These are phyloP conservation scores for Rhabditophanes sp. DNA, from an alignment of 2,888 invertebrate species.

Conservation along the genomic window DNA sequence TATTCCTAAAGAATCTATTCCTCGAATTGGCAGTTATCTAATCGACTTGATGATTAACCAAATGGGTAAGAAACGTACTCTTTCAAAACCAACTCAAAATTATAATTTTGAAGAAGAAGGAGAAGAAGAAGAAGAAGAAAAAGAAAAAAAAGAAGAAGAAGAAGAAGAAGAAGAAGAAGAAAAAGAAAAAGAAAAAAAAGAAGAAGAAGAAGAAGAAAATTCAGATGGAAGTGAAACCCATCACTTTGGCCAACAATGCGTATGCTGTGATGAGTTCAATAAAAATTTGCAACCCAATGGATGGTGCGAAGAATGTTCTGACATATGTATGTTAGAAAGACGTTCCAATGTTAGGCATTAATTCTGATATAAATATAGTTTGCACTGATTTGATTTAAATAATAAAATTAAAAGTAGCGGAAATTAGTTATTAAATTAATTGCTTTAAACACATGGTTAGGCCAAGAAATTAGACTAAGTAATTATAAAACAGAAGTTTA, in stretches of 20 bases:
- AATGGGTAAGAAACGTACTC: too few species aligned
- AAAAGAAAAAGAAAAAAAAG: conserved; percentile 7
- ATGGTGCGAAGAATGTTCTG: conserved; percentile 1
- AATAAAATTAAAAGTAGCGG: too few species aligned
- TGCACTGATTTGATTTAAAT: too few species aligned
- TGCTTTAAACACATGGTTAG: too few species aligned
- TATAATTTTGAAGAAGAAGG: conserved; percentile 5
- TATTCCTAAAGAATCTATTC: too few species aligned
- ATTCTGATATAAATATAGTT: too few species aligned
- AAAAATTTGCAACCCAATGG: conserved; percentile 1
- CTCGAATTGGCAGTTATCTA: too few species aligned
- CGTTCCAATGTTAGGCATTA: not conserved
- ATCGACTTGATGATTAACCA: too few species aligned
- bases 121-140: conserved; percentile 8
- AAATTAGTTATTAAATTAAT: too few species aligned
- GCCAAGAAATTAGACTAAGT: too few species aligned
- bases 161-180: conserved; percentile 5
- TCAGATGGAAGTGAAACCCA: not conserved
- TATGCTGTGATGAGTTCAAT: not conserved
- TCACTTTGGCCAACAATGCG: conserved; percentile 1
- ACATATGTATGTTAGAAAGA: conserved; percentile 5
- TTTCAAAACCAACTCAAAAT: too few species aligned
- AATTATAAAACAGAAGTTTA: too few species aligned
- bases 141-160: conserved; percentile 4
- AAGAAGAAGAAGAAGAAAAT: conserved; percentile 1